Evolutionary conservation across 1,140 invertebrate species (phyloP).

Genomic region (Andrena cerasifolii): DNA sequence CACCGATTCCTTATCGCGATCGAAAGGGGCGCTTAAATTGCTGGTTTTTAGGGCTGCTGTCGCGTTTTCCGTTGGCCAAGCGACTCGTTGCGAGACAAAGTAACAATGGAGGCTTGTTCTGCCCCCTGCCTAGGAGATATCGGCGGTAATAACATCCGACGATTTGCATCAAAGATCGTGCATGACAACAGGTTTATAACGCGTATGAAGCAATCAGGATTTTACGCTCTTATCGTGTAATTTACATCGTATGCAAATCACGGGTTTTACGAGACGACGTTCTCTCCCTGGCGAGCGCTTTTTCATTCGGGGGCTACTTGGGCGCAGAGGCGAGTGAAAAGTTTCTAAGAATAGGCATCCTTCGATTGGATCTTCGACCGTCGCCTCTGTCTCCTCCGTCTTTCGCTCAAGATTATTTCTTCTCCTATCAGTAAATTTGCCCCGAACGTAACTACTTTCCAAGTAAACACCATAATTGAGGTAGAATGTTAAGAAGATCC

Average conservation of each 20-base stretch:
- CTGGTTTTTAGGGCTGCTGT: constrained; percentile 12
- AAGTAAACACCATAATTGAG: no score
- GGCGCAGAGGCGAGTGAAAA: not conserved
- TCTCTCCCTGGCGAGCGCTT: constrained; percentile 61
- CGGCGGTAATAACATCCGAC: constrained; percentile 31
- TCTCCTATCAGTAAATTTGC: no score
- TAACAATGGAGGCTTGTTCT: constrained; percentile 65
- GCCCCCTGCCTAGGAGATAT: constrained; percentile 40
- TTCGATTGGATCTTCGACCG: not conserved
- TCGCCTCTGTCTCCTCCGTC: not conserved
- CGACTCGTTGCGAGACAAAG: constrained; percentile 7
- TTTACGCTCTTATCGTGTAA: constrained; percentile 77
- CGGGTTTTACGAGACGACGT: constrained; percentile 69
- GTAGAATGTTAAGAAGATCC: not conserved
- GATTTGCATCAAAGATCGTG: constrained; percentile 70
- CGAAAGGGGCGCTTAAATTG: not conserved
- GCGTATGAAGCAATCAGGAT: constrained; percentile 71
- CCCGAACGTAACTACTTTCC: no score
- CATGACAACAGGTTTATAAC: constrained; percentile 72
- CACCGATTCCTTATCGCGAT: constrained; percentile 12
- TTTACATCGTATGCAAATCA: constrained; percentile 78
- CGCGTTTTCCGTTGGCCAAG: not conserved
- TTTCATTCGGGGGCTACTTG: constrained; percentile 41
- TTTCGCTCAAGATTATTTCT: no score
- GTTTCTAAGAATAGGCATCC: not conserved